Conservation (phyloP, 2,888 invertebrate species). For the Eremobia ochroleuca region DNA sequence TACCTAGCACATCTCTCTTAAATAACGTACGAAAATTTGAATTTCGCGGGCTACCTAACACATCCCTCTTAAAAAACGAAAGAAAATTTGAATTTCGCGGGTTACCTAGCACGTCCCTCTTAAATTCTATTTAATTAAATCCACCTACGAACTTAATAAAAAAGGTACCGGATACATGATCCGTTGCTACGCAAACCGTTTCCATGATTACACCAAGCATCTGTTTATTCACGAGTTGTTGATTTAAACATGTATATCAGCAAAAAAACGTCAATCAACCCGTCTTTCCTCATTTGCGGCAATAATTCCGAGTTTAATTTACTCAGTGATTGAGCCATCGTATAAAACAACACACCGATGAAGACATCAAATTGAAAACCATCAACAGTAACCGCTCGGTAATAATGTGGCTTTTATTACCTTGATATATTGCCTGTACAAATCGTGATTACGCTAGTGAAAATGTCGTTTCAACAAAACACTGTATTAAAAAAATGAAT, state of each 20-base stretch:
- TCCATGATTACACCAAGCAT: conserved; percentile 50
- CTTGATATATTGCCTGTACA: conserved; percentile 88
- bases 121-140: neutral
- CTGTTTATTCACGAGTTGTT: conserved; percentile 63
- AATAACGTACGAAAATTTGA: neutral
- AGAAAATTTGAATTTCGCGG: too few species aligned
- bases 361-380: conserved; percentile 90
- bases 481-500: conserved; percentile 91
- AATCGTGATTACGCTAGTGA: conserved; percentile 90
- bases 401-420: conserved; percentile 86
- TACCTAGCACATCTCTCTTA: neutral
- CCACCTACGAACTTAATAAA: conserved; percentile 1
- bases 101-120: neutral
- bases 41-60: too few species aligned
- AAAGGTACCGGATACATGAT: conserved; percentile 32
- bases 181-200: conserved; percentile 22
- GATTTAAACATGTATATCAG: conserved; percentile 54
- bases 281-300: conserved; percentile 68
- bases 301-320: conserved; percentile 69
- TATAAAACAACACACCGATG: conserved; percentile 76
- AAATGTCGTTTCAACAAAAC: conserved; percentile 91
- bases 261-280: conserved; percentile 67
- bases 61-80: neutral
- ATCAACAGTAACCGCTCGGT: conserved; percentile 80
- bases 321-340: conserved; percentile 73